phyloP scores from a whole-genome alignment of 2,888 invertebrate species.

The Stramonita haemastoma region DNA sequence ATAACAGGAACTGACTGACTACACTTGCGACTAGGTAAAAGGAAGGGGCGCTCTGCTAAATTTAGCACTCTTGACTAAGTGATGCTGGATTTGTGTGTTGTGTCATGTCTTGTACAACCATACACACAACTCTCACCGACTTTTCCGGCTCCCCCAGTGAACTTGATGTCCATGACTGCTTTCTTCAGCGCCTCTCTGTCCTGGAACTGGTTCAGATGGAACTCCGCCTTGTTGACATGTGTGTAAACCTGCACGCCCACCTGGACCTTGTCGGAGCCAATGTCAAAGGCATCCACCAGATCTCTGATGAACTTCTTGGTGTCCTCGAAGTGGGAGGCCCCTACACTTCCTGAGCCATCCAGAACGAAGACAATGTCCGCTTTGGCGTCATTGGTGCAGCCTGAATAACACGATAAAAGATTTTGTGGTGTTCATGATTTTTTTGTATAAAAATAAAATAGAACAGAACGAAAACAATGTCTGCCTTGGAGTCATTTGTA shows the following conservation, averaged over 20 bases:
- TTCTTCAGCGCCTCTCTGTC: background rate
- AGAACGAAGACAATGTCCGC: background rate
- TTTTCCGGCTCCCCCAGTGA: background rate
- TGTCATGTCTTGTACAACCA: no score
- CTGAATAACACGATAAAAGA: no score
- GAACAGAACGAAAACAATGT: no score
- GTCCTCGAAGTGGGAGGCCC: background rate
- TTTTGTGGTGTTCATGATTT: no score
- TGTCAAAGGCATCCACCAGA: background rate
- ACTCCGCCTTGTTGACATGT: background rate
- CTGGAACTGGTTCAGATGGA: background rate
- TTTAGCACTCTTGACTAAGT: no score
- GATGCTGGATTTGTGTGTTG: no score
- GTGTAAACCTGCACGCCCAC: background rate
- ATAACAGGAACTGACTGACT: no score
- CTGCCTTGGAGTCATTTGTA: no score
- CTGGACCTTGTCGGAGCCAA: background rate
- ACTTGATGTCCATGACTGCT: background rate
- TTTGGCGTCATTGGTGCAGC: background rate
- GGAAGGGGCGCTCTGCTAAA: no score
- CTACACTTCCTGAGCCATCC: constrained; percentile 2
- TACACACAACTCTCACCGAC: background rate
- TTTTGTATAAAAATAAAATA: no score
- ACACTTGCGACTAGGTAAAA: no score
- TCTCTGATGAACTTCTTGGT: background rate